Evolutionary conservation across 2,113 vertebrate species (phyloP), one percentile per base, ranked within the genome.

Genomic region (Alaudala cheleensis): DNA sequence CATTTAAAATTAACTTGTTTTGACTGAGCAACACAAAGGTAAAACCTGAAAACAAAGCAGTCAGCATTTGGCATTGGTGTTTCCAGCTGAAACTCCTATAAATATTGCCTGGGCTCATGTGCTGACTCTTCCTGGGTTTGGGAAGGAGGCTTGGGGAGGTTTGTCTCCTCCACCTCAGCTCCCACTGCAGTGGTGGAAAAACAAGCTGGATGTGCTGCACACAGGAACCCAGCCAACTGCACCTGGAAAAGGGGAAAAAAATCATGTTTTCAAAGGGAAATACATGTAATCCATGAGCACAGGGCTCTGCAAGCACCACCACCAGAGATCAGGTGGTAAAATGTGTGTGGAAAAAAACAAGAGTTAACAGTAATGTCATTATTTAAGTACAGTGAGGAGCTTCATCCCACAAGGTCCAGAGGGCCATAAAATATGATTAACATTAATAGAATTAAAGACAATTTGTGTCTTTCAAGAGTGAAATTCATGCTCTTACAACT

Each of bases 1-100:
- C 11, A 34, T 79, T 95, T 79, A 91, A 95, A 93, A 76, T 85
- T 69, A 95, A 50, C 70, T 84, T 93, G 62, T 80, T 97, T 93
- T 93, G 86, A 47, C 81, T 77, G 53, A 80, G 66, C 21, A 62
- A 66, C 13, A 92, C 66, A 80, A 85, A 95, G 34, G 79, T 44
- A 85, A 87, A 91, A 73, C 26, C 47, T 0, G 26, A 78, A 87
- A 94, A 89, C 78, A 91, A 85, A 92, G 34, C 1, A 79, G 53
- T 33, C 80, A 2, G 1, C 2, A 0, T 58, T 91, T 61, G 77
- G 86, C 61, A 5, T 23, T 24, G 2, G 2, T 14, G 4, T 37
- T 91, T 56, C 69, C 53, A 88, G 67, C n/a, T 21, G 25, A 53
- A 92, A 49, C 25, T 67, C 28, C 79, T n/a, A 1, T 28, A 88